phyloP scores from a whole-genome alignment of 2,888 invertebrate genomes.

The Mimumesa dahlbomi region DNA sequence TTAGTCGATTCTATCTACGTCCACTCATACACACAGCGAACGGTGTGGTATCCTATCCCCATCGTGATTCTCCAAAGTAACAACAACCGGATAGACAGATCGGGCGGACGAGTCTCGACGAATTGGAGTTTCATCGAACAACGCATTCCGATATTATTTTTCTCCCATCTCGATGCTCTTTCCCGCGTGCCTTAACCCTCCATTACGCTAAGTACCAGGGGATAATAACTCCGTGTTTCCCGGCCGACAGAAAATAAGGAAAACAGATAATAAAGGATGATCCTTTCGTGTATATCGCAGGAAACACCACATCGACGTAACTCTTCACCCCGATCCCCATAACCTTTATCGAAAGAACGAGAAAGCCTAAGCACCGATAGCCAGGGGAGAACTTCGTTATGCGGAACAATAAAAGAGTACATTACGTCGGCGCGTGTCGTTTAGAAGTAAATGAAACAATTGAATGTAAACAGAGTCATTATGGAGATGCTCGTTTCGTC shows the following conservation, averaged over 20 bases:
- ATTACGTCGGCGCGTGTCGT: slow-evolving; percentile 1
- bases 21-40: not conserved
- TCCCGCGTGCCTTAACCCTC: slow-evolving; percentile 56
- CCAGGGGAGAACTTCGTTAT: slow-evolving; percentile 31
- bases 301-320: slow-evolving; percentile 35
- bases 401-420: slow-evolving; percentile 30
- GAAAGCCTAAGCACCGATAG: not conserved
- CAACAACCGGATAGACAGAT: slow-evolving; percentile 4
- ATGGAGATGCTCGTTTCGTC: too few relatives aligned
- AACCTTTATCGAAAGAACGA: slow-evolving; percentile 41
- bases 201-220: slow-evolving; percentile 53
- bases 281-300: slow-evolving; percentile 3
- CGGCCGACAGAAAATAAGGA: slow-evolving; percentile 8
- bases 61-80: slow-evolving; percentile 1
- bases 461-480: too few relatives aligned
- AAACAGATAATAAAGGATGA: not conserved
- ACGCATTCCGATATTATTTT: slow-evolving; percentile 56
- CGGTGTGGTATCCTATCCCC: slow-evolving; percentile 2
- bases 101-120: not conserved
- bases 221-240: slow-evolving; percentile 45
- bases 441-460: slow-evolving; percentile 16
- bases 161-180: slow-evolving; percentile 16
- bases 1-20: slow-evolving; percentile 23
- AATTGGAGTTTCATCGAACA: slow-evolving; percentile 13
- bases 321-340: slow-evolving; percentile 34